phyloP scores from a whole-genome alignment of 1,140 invertebrate species.

The Gryllus bimaculatus region DNA sequence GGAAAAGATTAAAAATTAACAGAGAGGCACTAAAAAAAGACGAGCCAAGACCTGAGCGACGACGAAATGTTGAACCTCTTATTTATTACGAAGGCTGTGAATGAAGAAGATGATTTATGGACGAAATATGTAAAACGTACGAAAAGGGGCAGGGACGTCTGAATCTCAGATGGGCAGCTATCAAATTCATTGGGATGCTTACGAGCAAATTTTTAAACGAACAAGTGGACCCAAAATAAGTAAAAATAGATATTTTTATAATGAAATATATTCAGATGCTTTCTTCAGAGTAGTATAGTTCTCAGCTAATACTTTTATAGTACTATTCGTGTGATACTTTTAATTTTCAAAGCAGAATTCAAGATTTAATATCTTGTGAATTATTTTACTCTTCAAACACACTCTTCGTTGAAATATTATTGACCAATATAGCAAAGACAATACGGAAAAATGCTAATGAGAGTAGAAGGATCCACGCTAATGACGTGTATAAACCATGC shows the following conservation, averaged over 20 bases:
- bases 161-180: background rate
- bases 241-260: background rate
- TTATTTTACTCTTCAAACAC: too few species aligned
- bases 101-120: slow-evolving; percentile 1
- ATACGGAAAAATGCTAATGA: too few species aligned
- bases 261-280: background rate
- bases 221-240: background rate
- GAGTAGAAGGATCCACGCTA: too few species aligned
- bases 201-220: background rate
- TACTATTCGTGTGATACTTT: too few species aligned
- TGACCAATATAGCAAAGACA: too few species aligned
- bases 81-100: background rate
- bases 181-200: background rate
- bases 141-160: background rate
- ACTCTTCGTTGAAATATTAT: too few species aligned
- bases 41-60: background rate
- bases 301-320: too few species aligned
- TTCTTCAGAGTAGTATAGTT: too few species aligned
- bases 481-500: too few species aligned
- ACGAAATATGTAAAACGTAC: background rate
- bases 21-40: background rate
- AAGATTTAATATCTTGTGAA: too few species aligned
- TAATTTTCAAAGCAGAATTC: too few species aligned
- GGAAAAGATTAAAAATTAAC: slow-evolving; percentile 1
- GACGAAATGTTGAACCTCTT: slow-evolving; percentile 1